Evolutionary conservation across 2,888 invertebrate genomes (phyloP), one percentile per base, ranked within the genome.

Genomic region (Pecten maximus): DNA sequence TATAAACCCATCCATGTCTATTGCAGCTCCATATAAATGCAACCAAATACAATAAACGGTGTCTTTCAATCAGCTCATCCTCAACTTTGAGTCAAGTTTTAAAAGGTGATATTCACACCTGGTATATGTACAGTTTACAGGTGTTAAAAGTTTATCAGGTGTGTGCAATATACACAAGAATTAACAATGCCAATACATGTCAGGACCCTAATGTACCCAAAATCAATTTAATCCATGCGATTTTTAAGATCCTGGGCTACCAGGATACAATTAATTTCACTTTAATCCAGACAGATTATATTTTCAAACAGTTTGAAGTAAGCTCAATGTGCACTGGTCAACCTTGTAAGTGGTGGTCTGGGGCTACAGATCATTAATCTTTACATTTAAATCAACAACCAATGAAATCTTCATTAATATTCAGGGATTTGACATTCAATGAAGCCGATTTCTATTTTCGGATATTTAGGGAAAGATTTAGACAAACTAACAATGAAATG

Each of bases 401-500:
- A 12, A 74, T 35, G 35, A 19, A 74, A 35, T 15, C 74, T 1
- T 1, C 74, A 74, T 74, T 35, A 74, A 74, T 74, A 28, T 74
- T 15, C 35, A 19, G 12, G 35, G 74, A 74, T 74, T 74, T 6
- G 74, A 74, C 35, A 12, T 28, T 74, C 74, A 74, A 74, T 74
- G 74, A 74, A 74, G 74, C 74, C 74, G 74, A 74, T 74, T 74
- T 74, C 74, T 74, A 74, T 35, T 35, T 74, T 74, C 10, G 74
- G 74, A 74, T 74, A 28, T 74, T 74, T 74, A 74, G 35, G 35
- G 23, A 28, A 74, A 74, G 74, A 74, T 74, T 74, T 74, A 74
- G 74, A 74, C 74, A 74, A 74, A 74, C 28, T 8, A 35, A 74
- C 74, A 74, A 74, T 28, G 74, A 12, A 28, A 35, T 10, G 0